Conservation (phyloP, 2,888 invertebrate genomes). For the Osmoderma eremita region DNA sequence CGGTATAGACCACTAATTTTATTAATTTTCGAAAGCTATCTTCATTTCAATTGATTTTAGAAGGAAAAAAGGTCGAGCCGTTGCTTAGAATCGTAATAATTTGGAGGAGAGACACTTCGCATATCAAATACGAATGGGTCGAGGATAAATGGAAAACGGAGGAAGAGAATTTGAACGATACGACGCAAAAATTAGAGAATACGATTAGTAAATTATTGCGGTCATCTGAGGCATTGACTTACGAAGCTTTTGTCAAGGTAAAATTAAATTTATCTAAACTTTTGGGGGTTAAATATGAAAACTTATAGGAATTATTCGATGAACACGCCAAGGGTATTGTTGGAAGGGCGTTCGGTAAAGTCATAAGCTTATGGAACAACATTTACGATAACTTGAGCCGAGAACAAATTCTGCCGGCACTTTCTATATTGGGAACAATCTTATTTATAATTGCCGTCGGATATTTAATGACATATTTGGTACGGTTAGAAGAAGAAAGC, state of each 20-base stretch:
- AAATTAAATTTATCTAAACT: slow-evolving; percentile 27
- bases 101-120: slow-evolving; percentile 88
- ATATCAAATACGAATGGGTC: slow-evolving; percentile 92
- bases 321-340: slow-evolving; percentile 81
- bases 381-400: slow-evolving; percentile 77
- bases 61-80: slow-evolving; percentile 72
- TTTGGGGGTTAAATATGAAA: not conserved
- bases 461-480: slow-evolving; percentile 86
- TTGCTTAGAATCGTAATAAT: slow-evolving; percentile 85
- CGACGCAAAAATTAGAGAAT: slow-evolving; percentile 76
- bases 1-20: slow-evolving; percentile 57
- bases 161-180: slow-evolving; percentile 70
- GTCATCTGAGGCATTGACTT: slow-evolving; percentile 78
- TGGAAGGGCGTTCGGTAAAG: slow-evolving; percentile 73
- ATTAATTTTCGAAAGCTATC: not conserved
- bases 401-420: slow-evolving; percentile 81
- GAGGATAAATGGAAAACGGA: slow-evolving; percentile 75
- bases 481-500: slow-evolving; percentile 72
- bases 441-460: slow-evolving; percentile 81
- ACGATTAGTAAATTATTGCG: slow-evolving; percentile 77
- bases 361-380: slow-evolving; percentile 76
- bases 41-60: slow-evolving; percentile 60
- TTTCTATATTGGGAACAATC: slow-evolving; percentile 82
- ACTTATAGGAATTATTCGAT: slow-evolving; percentile 76
- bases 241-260: slow-evolving; percentile 83